Conservation (phyloP, 1,140 invertebrate species). For the Hycleus phaleratus region DNA sequence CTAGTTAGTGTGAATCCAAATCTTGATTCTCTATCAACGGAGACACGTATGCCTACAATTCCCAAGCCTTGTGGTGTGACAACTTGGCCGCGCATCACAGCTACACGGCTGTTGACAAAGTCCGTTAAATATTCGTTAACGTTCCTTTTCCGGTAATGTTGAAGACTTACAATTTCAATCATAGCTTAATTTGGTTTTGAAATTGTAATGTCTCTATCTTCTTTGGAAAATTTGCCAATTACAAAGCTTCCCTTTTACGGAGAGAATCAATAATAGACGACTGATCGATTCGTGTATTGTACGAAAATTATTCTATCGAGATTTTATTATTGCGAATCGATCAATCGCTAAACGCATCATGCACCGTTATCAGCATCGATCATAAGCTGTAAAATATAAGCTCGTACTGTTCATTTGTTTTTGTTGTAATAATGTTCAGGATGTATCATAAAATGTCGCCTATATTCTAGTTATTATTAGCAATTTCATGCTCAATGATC, state of each 20-base stretch:
- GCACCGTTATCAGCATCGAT: constrained; percentile 23
- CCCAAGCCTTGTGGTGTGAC: constrained; percentile 87
- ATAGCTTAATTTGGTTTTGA: constrained; percentile 1
- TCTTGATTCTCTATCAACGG: constrained; percentile 83
- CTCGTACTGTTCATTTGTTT: constrained; percentile 4
- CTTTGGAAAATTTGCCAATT: constrained; percentile 4
- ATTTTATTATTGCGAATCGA: background rate
- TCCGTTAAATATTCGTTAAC: constrained; percentile 3
- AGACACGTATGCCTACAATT: constrained; percentile 93
- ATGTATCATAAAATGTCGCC: no score
- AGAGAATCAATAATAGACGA: background rate
- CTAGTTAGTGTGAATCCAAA: constrained; percentile 94
- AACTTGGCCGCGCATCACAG: constrained; percentile 95
- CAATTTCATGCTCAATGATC: no score
- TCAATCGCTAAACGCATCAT: constrained; percentile 12
- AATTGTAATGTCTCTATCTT: constrained; percentile 6
- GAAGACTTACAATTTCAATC: constrained; percentile 6
- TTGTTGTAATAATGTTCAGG: constrained; percentile 23
- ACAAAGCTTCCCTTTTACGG: no score
- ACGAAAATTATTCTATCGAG: background rate
- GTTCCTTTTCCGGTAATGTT: no score
- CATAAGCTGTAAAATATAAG: constrained; percentile 26
- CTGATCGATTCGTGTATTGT: background rate
- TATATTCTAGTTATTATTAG: no score
- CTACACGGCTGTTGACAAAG: constrained; percentile 72